A percentile compares a stretch with the other conserved stretches of the same genome.
Evolutionary conservation across 2,797 vertebrate species (phyloP).

Genomic region (Eulemur coronatus): DNA sequence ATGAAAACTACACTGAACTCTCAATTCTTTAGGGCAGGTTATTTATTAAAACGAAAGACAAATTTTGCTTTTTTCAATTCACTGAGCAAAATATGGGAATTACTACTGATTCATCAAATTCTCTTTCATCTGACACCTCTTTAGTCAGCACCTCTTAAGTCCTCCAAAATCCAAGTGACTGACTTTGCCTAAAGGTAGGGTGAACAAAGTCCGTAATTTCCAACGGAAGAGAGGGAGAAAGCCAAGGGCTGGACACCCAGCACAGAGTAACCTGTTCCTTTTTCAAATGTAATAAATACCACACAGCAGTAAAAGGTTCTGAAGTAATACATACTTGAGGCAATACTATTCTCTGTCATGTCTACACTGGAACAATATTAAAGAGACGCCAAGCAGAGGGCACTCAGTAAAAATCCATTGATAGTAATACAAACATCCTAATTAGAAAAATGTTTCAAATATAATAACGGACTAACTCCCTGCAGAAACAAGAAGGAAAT

Average conservation of each 20-base stretch:
- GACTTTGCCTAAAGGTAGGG: neutral
- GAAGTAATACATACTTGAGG: neutral
- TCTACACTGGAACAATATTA: neutral
- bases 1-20: neutral
- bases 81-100: neutral
- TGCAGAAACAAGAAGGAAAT: slow-evolving; percentile 21
- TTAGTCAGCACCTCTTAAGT: neutral
- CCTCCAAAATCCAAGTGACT: neutral
- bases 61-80: neutral
- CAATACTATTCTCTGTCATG: neutral
- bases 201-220: neutral
- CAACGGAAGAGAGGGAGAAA: neutral
- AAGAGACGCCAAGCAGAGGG: neutral
- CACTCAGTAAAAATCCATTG: neutral
- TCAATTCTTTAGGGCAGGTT: neutral
- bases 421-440: neutral
- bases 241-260: neutral
- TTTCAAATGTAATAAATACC: neutral
- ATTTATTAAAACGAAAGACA: neutral
- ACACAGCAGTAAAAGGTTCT: neutral
- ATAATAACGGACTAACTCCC: neutral
- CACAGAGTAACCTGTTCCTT: neutral
- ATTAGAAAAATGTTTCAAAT: slow-evolving; percentile 25
- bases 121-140: neutral
- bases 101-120: neutral